A percentile compares a stretch with the other conserved stretches of the same genome.
phyloP scores from a whole-genome alignment of 2,888 invertebrate species.

The Eupithecia vulgata region DNA sequence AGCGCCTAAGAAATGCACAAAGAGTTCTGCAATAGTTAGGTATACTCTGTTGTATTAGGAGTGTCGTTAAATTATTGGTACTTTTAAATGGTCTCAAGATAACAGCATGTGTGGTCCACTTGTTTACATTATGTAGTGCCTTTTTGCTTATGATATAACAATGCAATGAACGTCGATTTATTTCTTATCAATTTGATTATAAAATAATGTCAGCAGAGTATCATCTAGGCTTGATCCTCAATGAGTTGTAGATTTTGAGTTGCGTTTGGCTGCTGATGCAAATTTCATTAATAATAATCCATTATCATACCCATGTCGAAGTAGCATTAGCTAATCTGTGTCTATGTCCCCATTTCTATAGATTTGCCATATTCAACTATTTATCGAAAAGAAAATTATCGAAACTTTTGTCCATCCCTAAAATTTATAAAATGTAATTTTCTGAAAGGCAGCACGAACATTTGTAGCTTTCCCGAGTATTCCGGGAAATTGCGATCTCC shows the following conservation, averaged over 20 bases:
- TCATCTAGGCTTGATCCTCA: not conserved
- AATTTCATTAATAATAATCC: not conserved
- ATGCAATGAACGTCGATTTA: not conserved
- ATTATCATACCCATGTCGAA: too few species aligned
- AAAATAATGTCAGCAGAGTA: not conserved
- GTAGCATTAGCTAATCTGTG: too few species aligned
- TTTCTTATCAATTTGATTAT: not conserved
- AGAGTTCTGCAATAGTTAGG: not conserved
- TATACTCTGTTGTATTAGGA: not conserved
- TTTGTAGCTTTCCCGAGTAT: slow-evolving; percentile 83
- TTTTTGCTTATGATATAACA: not conserved
- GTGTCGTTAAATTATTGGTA: not conserved
- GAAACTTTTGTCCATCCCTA: slow-evolving; percentile 60
- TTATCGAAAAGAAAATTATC: too few species aligned
- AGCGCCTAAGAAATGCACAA: not conserved
- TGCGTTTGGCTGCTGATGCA: not conserved
- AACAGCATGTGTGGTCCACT: slow-evolving; percentile 21
- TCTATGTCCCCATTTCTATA: too few species aligned
- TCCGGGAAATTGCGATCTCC: slow-evolving; percentile 81
- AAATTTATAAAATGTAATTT: slow-evolving; percentile 82
- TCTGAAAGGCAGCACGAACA: slow-evolving; percentile 79
- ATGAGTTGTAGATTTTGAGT: not conserved
- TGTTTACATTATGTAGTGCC: slow-evolving; percentile 5
- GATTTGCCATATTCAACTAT: too few species aligned
- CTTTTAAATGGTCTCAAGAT: not conserved